Percentiles rank a stretch among this genome's conserved stretches.
Evolutionary conservation across 2,888 invertebrate genomes (phyloP).

Genomic region (Dromius quadrimaculatus): DNA sequence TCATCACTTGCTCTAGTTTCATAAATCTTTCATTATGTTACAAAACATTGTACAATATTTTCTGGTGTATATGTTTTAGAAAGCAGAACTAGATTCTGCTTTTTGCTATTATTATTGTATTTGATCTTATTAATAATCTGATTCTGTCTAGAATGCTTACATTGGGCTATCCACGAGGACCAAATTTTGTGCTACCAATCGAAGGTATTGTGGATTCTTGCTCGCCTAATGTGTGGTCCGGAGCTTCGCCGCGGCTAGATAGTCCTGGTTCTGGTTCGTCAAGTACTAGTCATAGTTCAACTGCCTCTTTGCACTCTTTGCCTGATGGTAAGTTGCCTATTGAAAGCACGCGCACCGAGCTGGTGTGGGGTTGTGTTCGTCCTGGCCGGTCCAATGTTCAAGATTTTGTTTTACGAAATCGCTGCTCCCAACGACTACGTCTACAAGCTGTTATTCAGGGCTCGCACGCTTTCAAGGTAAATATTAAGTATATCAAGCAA

Average conservation of each 20-base stretch:
- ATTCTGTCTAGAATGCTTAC: slow-evolving; percentile 16
- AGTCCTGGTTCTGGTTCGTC: not conserved
- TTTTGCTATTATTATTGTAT: not conserved
- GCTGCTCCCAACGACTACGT: slow-evolving; percentile 69
- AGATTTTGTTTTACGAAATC: slow-evolving; percentile 71
- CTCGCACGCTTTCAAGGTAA: slow-evolving; percentile 65
- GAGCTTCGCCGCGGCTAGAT: slow-evolving; percentile 1
- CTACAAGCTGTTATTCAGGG: slow-evolving; percentile 69
- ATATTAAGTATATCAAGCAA: too few relatives aligned
- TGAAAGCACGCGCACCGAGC: slow-evolving; percentile 69
- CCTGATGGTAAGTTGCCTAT: slow-evolving; percentile 67
- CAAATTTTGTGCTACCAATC: slow-evolving; percentile 30
- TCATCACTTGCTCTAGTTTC: too few relatives aligned
- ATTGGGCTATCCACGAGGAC: slow-evolving; percentile 18
- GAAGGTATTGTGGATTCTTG: slow-evolving; percentile 23
- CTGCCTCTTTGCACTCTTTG: not conserved
- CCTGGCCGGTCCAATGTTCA: slow-evolving; percentile 69
- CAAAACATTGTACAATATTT: too few relatives aligned
- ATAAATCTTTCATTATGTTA: too few relatives aligned
- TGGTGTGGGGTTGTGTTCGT: slow-evolving; percentile 73
- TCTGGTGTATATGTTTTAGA: too few relatives aligned
- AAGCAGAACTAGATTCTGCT: too few relatives aligned
- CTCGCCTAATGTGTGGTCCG: not conserved
- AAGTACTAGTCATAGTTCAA: slow-evolving; percentile 4
- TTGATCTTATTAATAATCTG: not conserved